Evolutionary conservation across 2,888 invertebrate genomes (phyloP).

Genomic region (Drosophila demipolita): DNA sequence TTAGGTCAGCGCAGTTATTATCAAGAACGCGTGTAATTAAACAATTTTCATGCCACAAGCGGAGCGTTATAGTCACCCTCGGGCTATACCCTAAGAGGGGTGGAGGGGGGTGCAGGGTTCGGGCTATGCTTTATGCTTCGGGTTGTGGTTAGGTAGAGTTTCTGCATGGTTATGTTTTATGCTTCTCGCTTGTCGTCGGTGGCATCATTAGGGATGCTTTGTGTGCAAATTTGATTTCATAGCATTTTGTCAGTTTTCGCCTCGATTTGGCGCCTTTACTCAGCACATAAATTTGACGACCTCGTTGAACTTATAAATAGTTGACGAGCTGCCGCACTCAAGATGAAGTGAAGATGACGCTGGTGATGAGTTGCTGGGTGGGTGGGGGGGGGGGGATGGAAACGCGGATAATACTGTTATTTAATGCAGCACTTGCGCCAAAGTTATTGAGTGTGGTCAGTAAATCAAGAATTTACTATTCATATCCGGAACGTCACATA

Average conservation of each 20-base stretch:
- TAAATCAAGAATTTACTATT: conserved; percentile 18
- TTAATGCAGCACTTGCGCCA: conserved; percentile 2
- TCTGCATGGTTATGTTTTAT: conserved; percentile 20
- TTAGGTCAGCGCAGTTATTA: conserved; percentile 73
- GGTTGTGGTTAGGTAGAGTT: background rate
- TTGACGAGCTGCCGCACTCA: conserved; percentile 52
- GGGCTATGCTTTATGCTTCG: no score
- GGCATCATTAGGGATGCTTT: conserved; percentile 73
- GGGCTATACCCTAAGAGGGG: background rate
- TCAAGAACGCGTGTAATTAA: conserved; percentile 72
- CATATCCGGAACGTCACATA: background rate
- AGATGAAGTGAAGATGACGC: conserved; percentile 57
- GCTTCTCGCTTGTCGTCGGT: conserved; percentile 21
- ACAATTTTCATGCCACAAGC: conserved; percentile 63
- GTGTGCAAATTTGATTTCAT: conserved; percentile 78
- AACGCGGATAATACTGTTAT: background rate
- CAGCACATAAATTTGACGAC: conserved; percentile 73
- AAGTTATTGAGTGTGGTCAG: conserved; percentile 22
- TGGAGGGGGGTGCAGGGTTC: no score
- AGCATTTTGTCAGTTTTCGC: conserved; percentile 74
- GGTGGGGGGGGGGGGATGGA: background rate
- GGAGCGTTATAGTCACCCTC: conserved; percentile 4
- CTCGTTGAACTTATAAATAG: conserved; percentile 74
- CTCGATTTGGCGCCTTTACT: conserved; percentile 68
- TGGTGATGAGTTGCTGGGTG: conserved; percentile 11